Conservation (phyloP, 1,140 invertebrate species). For the Gryon sp. region DNA sequence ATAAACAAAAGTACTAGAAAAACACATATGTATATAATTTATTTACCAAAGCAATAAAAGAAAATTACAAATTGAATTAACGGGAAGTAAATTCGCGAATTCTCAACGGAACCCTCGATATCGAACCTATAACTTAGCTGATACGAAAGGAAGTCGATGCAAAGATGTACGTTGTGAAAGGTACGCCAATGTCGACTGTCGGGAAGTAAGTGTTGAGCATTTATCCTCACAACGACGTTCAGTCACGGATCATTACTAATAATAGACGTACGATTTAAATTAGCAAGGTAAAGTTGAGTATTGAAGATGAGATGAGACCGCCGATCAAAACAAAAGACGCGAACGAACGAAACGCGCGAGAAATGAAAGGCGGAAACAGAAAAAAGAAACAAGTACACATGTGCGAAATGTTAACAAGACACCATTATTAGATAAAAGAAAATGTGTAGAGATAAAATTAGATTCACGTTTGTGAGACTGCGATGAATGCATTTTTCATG, state of each 20-base stretch:
- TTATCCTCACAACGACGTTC: slow-evolving; percentile 36
- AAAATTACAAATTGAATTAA: slow-evolving; percentile 38
- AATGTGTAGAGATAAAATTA: slow-evolving; percentile 31
- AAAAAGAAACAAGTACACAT: too few species aligned
- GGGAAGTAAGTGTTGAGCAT: slow-evolving; percentile 43
- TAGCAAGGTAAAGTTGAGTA: slow-evolving; percentile 61
- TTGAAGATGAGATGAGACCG: slow-evolving; percentile 45
- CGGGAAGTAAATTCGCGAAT: slow-evolving; percentile 38
- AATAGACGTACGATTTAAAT: slow-evolving; percentile 68
- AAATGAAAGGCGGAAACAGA: slow-evolving; percentile 51
- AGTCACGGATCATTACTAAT: slow-evolving; percentile 68
- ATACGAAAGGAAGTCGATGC: slow-evolving; percentile 32
- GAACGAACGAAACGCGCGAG: slow-evolving; percentile 49
- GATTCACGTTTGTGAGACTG: neutral
- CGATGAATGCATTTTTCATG: slow-evolving; percentile 8
- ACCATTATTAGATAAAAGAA: slow-evolving; percentile 36
- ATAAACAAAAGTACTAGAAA: neutral
- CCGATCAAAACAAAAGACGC: slow-evolving; percentile 55
- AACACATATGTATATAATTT: slow-evolving; percentile 3
- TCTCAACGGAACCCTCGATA: neutral
- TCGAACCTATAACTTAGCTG: slow-evolving; percentile 37
- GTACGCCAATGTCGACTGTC: slow-evolving; percentile 49
- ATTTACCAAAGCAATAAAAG: slow-evolving; percentile 22
- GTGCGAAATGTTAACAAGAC: slow-evolving; percentile 34
- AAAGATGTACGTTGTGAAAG: slow-evolving; percentile 47